A percentile compares a stretch with the other conserved stretches of the same genome.
Conservation (phyloP, 2,797 vertebrate species). For the Alectoris magna region DNA sequence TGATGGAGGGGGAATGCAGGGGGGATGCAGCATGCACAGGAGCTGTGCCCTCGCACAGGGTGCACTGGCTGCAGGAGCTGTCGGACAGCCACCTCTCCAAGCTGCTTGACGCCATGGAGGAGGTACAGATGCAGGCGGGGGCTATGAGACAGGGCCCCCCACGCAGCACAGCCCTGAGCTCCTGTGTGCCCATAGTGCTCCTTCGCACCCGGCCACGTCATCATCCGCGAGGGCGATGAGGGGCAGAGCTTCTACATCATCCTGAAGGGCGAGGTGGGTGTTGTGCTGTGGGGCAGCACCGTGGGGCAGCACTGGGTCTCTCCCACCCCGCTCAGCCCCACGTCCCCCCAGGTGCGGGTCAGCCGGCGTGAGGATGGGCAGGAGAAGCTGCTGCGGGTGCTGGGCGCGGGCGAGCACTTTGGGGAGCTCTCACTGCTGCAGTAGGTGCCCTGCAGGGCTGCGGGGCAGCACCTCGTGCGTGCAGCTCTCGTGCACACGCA, state of each 20-base stretch:
- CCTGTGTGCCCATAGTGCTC: slow-evolving; percentile 74
- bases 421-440: slow-evolving; percentile 88
- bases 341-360: slow-evolving; percentile 79
- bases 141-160: no score
- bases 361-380: slow-evolving; percentile 78
- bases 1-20: neutral
- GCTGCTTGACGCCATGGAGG: slow-evolving; percentile 88
- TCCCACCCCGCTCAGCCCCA: neutral
- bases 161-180: neutral
- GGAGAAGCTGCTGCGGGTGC: slow-evolving; percentile 82
- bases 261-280: slow-evolving; percentile 84
- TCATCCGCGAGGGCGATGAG: slow-evolving; percentile 84
- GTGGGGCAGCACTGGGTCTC: neutral
- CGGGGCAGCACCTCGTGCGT: no score
- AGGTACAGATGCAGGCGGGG: slow-evolving; percentile 69
- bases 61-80: slow-evolving; percentile 82
- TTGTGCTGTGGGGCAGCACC: neutral
- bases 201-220: slow-evolving; percentile 81
- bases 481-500: neutral
- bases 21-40: neutral
- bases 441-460: slow-evolving; percentile 66
- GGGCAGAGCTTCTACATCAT: slow-evolving; percentile 87
- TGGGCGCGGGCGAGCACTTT: slow-evolving; percentile 86
- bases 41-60: slow-evolving; percentile 44
- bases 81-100: slow-evolving; percentile 83